Evolutionary conservation across 2,113 vertebrate species (phyloP).

Genomic region (Trachemys scripta): DNA sequence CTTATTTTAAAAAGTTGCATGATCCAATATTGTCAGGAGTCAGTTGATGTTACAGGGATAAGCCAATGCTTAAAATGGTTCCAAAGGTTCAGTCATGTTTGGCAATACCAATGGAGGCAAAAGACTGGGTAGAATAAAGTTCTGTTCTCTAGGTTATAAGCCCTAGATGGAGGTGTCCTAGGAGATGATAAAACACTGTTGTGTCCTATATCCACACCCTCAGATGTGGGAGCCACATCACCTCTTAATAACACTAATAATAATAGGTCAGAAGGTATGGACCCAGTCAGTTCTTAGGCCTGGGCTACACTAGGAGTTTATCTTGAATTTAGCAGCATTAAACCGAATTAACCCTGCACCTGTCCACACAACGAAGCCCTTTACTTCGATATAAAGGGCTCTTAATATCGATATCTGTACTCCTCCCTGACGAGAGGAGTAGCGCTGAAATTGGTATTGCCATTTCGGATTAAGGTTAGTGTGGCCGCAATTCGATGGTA

Average conservation of each 20-base stretch:
- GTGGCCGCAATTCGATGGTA: no score
- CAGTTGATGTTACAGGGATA: neutral
- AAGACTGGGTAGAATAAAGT: neutral
- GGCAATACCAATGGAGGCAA: neutral
- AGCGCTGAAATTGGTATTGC: no score
- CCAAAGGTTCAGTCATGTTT: neutral
- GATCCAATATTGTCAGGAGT: neutral
- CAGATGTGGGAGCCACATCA: neutral
- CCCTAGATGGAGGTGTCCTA: neutral
- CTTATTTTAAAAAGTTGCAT: neutral
- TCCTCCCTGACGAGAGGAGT: no score
- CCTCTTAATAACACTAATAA: neutral
- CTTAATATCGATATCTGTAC: no score
- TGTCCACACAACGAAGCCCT: no score
- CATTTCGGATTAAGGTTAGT: no score
- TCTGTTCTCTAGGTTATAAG: neutral
- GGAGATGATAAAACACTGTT: neutral
- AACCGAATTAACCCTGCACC: no score
- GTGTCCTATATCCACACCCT: accelerated
- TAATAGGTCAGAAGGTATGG: neutral
- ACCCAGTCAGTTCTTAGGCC: neutral
- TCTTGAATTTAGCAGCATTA: no score
- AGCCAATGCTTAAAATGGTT: neutral
- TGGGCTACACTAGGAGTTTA: no score
- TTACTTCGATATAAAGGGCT: no score